phyloP scores from a whole-genome alignment of 2,113 vertebrate genomes.

The Microcebus griseorufus region DNA sequence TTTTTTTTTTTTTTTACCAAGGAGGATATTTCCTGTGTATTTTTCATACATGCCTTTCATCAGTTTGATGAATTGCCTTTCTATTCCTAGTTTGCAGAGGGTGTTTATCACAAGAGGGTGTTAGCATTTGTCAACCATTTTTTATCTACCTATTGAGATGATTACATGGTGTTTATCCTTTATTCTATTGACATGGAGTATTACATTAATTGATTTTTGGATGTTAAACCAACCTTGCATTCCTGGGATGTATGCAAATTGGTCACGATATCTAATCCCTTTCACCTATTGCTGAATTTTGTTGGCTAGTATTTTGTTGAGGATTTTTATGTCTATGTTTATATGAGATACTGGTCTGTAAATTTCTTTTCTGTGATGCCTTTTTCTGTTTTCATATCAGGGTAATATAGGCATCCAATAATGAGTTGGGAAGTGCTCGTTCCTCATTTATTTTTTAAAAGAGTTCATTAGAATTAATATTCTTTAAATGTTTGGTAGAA shows the following conservation, averaged over 20 bases:
- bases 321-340: neutral
- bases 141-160: neutral
- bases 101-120: neutral
- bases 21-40: neutral
- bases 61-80: neutral
- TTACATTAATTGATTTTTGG: neutral
- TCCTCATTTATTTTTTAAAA: neutral
- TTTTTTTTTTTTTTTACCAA: neutral
- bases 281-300: neutral
- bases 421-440: neutral
- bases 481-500: constrained; percentile 14
- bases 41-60: neutral
- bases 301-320: neutral
- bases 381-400: neutral
- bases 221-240: neutral
- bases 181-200: neutral
- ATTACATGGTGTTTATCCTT: neutral
- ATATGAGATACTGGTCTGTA: neutral
- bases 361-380: neutral
- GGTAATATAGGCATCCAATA: neutral
- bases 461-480: neutral
- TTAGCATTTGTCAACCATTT: neutral
- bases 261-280: neutral
- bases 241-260: neutral
- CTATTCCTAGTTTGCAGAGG: neutral